Percentiles rank a stretch among this genome's conserved stretches.
Conservation (phyloP, 2,888 invertebrate species). For the Zele albiditarsus region DNA sequence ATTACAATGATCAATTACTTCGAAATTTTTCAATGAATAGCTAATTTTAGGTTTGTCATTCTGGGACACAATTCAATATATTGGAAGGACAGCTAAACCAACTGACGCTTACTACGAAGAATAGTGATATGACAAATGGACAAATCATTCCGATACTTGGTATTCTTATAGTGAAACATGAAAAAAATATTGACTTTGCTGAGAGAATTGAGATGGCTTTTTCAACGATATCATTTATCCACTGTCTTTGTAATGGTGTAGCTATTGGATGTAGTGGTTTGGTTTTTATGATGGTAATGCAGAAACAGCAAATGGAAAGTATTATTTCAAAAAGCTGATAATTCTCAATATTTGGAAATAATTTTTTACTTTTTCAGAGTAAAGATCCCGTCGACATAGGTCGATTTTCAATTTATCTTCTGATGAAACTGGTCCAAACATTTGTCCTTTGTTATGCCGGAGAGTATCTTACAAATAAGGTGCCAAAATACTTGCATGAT, state of each 20-base stretch:
- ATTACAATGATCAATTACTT: neutral
- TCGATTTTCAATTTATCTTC: neutral
- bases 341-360: neutral
- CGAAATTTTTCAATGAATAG: neutral
- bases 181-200: constrained; percentile 4
- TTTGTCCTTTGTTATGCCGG: constrained; percentile 54
- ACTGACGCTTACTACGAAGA: neutral
- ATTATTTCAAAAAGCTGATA: neutral
- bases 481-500: constrained; percentile 7
- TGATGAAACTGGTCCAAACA: constrained; percentile 33
- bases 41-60: neutral
- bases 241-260: neutral
- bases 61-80: neutral
- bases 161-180: neutral
- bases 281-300: neutral
- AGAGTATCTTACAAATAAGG: constrained; percentile 54
- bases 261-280: neutral
- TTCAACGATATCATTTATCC: neutral
- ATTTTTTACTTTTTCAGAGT: neutral
- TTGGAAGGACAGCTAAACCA: neutral
- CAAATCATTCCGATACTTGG: neutral
- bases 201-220: neutral
- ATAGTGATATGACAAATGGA: neutral
- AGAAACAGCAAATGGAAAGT: neutral
- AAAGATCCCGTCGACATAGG: neutral